Base-by-base conservation (phyloP, 2,113 vertebrate genomes). In the Misgurnus mizolepis region DNA sequence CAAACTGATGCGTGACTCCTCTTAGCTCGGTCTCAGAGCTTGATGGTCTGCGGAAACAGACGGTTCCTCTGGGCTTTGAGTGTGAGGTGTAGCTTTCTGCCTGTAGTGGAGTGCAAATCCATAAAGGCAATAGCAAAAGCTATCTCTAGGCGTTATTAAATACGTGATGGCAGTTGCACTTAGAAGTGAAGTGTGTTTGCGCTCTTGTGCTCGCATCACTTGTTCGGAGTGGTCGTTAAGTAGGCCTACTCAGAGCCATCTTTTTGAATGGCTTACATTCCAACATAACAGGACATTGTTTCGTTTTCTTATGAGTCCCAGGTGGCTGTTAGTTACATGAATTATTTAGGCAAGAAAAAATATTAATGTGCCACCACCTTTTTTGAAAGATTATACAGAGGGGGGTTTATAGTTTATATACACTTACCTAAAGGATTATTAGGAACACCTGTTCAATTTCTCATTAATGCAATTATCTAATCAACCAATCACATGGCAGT, bases 301-400 rank as follows among this genome's bases (percentile, higher is more conserved):
- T 88, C 89, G 87, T 90, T 86, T 90, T 90, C 89, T 90, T 90
- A 90, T 87, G 89, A 88, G 83, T 43, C 82, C 87, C 88, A 67
- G 45, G 69, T 88, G 89, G 84, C 88, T 87, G 87, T 85, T 89
- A 84, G 89, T 88, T 89, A 89, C 87, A 92, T 91, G 84, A 88
- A 90, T 90, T 88, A 91, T 91, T 89, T 49, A 67, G 50, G 76
- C 14, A 43, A n/a, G 22, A 56, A 56, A 50, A 55, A 62, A 56
- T 50, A 76, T 34, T 34, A 34, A 45, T 49, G 60, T 15, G 72
- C 56, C 56, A 65, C 45, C 4, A 22, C 6, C 27, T 64, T 50
- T 76, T 22, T 50, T 65, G 73, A 64, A 65, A 72, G 53, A 40
- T 55, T 55, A 56, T 15, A n/a, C 15, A 40, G 50, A 56, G 55